Conservation (phyloP, 2,113 vertebrate genomes). For the Chlamydotis undulata region DNA sequence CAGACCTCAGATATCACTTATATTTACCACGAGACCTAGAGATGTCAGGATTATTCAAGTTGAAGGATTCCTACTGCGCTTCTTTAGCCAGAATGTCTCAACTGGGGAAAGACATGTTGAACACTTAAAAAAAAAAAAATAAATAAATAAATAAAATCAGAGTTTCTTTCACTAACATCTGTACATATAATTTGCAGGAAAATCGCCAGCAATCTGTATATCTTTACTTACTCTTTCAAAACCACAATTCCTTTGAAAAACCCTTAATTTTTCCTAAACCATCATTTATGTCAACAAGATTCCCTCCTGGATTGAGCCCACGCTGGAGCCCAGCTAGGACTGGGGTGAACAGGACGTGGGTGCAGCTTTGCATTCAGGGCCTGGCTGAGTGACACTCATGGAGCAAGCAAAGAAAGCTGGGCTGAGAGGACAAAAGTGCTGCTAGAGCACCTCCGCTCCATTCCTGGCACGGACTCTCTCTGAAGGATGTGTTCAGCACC, state of each 20-base stretch:
- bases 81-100: neutral
- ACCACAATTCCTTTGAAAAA: neutral
- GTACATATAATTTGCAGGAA: neutral
- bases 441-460: neutral
- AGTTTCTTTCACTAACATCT: neutral
- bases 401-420: neutral
- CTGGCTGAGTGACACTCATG: neutral
- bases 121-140: neutral
- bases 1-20: conserved; percentile 14
- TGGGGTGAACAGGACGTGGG: rapidly evolving
- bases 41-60: neutral
- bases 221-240: neutral
- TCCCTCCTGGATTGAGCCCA: neutral
- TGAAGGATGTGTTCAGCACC: neutral
- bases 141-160: neutral
- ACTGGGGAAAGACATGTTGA: neutral
- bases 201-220: neutral
- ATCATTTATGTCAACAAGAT: neutral
- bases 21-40: neutral
- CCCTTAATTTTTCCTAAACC: neutral
- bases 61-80: neutral
- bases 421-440: neutral
- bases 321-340: neutral
- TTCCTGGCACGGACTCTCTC: neutral
- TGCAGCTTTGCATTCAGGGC: neutral